Base-by-base conservation (phyloP, 2,113 vertebrate genomes). In the Nothocercus nigrocapillus region DNA sequence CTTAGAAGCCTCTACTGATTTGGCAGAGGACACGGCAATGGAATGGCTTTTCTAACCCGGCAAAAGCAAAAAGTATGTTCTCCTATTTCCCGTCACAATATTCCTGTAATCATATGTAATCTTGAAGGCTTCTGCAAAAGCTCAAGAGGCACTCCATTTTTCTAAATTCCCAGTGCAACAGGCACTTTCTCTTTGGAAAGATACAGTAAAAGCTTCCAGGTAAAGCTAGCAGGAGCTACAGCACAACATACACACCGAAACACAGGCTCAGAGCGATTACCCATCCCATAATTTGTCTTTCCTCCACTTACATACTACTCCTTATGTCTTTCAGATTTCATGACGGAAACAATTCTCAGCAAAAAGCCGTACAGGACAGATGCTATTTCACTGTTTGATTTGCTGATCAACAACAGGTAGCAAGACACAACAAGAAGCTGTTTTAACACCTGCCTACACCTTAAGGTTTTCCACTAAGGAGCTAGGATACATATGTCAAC, bases 361-460 rank as follows among this genome's bases (percentile, higher is more conserved):
- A 62, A 85, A 79, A 82, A 58, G 4, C 40, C 63, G 7, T n/a
- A 61, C 5, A 8, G 56, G 74, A 69, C n/a, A 70, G 2, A n/a
- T 2, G 61, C 89, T 69, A 13, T 54, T 40, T 10, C 25, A 93
- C 49, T 32, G 56, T 54, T 25, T 30, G n/a, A 85, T 93, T 44
- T 72, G 17, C 82, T 88, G 19, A 63, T 30, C 30, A 72, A 80
- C 9, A 81, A 47, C 1, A 38, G 9, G 36, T 15, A 87, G 9
- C 54, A 58, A 32, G 54, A 58, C 16, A 32, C 30, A 19, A 30
- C 54, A 32, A 94, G 90, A 93, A 96, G 73, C 87, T 88, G 74
- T 95, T 96, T 94, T 49, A 94, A 93, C 95, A 51, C 7, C n/a
- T 49, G 18, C 51, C 58, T 63, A 44, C 66, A 85, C 36, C 66